phyloP scores from a whole-genome alignment of 2,797 vertebrate species.

The Ambastaia sidthimunki region DNA sequence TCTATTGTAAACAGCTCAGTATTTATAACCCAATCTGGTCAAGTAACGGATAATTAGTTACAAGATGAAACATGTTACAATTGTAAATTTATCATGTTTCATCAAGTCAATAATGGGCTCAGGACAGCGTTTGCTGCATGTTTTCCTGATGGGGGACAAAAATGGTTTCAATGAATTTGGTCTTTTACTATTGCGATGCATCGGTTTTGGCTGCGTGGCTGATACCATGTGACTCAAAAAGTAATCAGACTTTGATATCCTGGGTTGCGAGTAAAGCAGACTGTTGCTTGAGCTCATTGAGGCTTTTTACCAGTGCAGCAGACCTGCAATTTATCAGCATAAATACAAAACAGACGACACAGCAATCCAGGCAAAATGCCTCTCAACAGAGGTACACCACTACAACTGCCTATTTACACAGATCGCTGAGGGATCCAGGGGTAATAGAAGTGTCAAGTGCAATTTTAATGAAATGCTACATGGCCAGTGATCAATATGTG shows the following conservation, averaged over 20 bases:
- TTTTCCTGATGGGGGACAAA: background rate
- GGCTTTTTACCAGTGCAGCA: slow-evolving; percentile 2
- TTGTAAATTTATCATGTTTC: slow-evolving; percentile 21
- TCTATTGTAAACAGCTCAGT: slow-evolving; percentile 45
- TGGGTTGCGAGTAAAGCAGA: background rate
- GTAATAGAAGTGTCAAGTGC: slow-evolving; percentile 42
- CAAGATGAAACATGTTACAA: slow-evolving; percentile 29
- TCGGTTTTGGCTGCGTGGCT: background rate
- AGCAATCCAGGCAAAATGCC: slow-evolving; percentile 6
- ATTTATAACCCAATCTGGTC: slow-evolving; percentile 48
- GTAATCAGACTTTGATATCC: background rate
- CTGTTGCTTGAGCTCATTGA: background rate
- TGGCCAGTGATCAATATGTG: slow-evolving; percentile 48
- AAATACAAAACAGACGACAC: slow-evolving; percentile 8
- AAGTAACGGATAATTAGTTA: slow-evolving; percentile 39
- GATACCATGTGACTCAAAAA: background rate
- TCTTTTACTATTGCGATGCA: background rate
- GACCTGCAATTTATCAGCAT: background rate
- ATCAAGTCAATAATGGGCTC: background rate
- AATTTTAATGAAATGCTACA: slow-evolving; percentile 48
- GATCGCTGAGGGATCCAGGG: slow-evolving; percentile 35
- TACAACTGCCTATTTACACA: slow-evolving; percentile 34
- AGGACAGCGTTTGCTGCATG: background rate
- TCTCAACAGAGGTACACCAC: slow-evolving; percentile 32
- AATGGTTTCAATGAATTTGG: background rate